Conservation (phyloP, 2,888 invertebrate species). For the Druceiella hillmani region DNA sequence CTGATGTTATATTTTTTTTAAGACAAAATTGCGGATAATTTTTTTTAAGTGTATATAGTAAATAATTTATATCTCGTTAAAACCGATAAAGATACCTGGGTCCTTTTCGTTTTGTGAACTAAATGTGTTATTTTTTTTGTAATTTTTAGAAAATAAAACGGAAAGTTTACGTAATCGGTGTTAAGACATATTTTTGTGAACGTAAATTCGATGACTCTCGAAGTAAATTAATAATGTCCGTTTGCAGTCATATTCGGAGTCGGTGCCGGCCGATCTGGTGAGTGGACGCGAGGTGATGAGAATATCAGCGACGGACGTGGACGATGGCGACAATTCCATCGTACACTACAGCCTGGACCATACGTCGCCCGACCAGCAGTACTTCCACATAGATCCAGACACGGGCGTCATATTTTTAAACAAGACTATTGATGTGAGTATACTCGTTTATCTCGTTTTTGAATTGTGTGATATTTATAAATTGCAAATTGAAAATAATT, state of each 20-base stretch:
- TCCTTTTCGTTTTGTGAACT: background rate
- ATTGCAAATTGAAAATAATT: background rate
- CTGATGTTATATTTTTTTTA: too few species aligned
- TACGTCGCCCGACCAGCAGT: conserved; percentile 50
- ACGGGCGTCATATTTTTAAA: conserved; percentile 80
- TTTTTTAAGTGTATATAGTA: background rate
- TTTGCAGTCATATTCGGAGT: conserved; percentile 55
- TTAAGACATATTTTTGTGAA: background rate
- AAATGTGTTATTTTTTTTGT: background rate
- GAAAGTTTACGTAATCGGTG: background rate
- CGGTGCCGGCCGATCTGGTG: conserved; percentile 75
- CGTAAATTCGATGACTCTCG: background rate
- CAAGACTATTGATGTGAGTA: conserved; percentile 59
- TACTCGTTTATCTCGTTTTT: conserved; percentile 6
- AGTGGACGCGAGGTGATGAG: conserved; percentile 74
- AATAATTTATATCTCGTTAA: background rate
- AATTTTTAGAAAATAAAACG: background rate
- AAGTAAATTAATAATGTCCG: background rate
- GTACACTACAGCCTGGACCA: conserved; percentile 63
- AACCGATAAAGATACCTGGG: background rate
- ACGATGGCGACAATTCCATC: conserved; percentile 86
- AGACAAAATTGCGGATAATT: background rate
- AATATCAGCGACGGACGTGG: conserved; percentile 88
- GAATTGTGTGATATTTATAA: background rate
- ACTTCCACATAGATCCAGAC: conserved; percentile 75